Base-by-base conservation (phyloP, 2,797 vertebrate species). In the Tolypeutes matacus region DNA sequence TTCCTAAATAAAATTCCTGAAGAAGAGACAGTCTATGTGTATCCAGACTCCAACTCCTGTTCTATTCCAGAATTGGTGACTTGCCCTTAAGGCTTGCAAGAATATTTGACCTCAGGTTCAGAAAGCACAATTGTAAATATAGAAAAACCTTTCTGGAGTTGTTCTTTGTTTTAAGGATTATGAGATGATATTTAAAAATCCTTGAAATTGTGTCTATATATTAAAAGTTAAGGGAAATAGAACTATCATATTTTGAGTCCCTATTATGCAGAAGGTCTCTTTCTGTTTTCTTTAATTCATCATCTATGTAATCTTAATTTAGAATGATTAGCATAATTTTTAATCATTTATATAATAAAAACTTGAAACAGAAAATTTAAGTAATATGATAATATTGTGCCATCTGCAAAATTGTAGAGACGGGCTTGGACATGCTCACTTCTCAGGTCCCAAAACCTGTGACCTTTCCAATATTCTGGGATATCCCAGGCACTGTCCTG, bases 1-100 rank as follows among this genome's bases (percentile, higher is more conserved):
- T 39, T 49, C 27, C 39, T 6, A 2, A 60, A 8, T 17, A 25
- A 56, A 23, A 17, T 51, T 60, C 31, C 1, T 53, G 20, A 3
- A 15, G 27, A 53, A 67, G 46, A 62, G 31, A 23, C 18, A 62
- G 83, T 7, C 2, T 3, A 7, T 7, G 0, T 0, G 15, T 4
- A 3, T 42, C 21, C 36, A 34, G 60, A 69, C 17, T 11, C 1
- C 13, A 1, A n/a, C 20, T 62, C 23, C 36, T 65, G 25, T 25
- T 27, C 9, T 62, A 2, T 15, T 14, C 4, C 23, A 18, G 20
- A 23, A 1, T 2, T 2, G 10, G 15, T 23, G 10, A 56, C 9
- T 13, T 70, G 42, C 42, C 27, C 27, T 42, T 7, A 1, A n/a
- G 21, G 29, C 7, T 34, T 31, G 12, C 8, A 56, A 65, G 0